phyloP scores from a whole-genome alignment of 2,797 vertebrate genomes.

The Dromococcyx pavoninus region DNA sequence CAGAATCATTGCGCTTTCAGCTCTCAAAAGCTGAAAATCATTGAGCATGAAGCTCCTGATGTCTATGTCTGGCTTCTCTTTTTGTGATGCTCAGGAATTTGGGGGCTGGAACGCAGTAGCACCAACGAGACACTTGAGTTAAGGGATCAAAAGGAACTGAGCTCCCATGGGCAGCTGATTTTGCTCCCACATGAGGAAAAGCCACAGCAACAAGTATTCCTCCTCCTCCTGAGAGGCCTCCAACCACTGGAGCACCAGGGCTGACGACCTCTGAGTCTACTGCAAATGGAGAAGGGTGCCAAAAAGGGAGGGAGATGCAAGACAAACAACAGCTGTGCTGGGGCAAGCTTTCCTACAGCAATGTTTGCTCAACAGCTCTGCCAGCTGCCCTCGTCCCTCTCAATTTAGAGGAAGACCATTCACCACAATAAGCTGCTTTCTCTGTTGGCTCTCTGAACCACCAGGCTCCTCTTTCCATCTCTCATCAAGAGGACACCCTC shows the following conservation, averaged over 20 bases:
- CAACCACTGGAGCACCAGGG: background rate
- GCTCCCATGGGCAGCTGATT: background rate
- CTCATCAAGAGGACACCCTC: accelerated
- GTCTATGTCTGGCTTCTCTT: background rate
- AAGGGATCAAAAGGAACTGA: conserved; percentile 1
- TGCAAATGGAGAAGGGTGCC: background rate
- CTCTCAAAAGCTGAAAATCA: no score
- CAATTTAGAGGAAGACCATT: background rate
- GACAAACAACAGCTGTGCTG: background rate
- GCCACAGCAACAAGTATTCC: background rate
- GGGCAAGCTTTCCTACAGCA: background rate
- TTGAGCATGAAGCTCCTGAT: background rate
- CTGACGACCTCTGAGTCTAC: background rate
- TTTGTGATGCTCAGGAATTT: background rate
- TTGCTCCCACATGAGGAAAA: background rate
- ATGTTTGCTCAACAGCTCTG: background rate
- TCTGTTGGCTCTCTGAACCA: background rate
- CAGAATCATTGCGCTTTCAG: background rate
- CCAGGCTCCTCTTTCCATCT: background rate
- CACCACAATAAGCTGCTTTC: background rate
- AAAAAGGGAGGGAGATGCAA: background rate
- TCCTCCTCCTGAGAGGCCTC: background rate
- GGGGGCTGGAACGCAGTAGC: background rate
- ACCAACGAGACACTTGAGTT: background rate
- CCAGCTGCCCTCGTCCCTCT: background rate